These are phyloP conservation scores for Punctoribates punctum DNA, from an alignment of 2,888 invertebrate genomes.

Conservation along the genomic window DNA sequence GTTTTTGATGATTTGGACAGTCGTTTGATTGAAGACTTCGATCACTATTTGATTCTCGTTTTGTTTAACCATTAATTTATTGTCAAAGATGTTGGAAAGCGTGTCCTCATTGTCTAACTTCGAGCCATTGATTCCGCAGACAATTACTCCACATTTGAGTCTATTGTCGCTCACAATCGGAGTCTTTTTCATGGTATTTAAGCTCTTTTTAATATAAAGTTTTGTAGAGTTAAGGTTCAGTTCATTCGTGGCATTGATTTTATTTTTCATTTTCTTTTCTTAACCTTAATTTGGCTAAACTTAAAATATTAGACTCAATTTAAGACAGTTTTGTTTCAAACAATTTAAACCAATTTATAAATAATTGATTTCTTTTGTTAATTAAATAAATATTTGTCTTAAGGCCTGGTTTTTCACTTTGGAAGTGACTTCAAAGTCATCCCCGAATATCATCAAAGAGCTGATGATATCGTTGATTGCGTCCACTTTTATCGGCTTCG, in stretches of 20 bases:
- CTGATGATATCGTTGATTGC: slow-evolving; percentile 37
- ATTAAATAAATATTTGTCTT: neutral
- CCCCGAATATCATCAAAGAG: slow-evolving; percentile 29
- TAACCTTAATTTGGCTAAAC: no score
- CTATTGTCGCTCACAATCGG: slow-evolving; percentile 30
- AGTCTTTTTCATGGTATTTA: slow-evolving; percentile 29
- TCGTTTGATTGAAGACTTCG: neutral
- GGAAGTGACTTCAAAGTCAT: slow-evolving; percentile 34
- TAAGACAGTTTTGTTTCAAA: no score
- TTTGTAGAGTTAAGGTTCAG: no score
- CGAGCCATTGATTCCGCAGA: slow-evolving; percentile 18
- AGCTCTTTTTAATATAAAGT: neutral
- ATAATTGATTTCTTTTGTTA: neutral
- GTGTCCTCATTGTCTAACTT: neutral
- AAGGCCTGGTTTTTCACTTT: slow-evolving; percentile 43
- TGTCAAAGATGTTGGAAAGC: neutral
- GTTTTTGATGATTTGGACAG: slow-evolving; percentile 27
- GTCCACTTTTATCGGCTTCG: slow-evolving; percentile 41
- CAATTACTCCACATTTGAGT: slow-evolving; percentile 39
- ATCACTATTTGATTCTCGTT: neutral
- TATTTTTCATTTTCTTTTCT: no score
- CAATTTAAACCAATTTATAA: no score
- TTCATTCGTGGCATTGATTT: no score
- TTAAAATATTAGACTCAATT: no score
- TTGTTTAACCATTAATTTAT: neutral